Conservation (phyloP, 2,113 vertebrate species). For the Phocoena sinus region DNA sequence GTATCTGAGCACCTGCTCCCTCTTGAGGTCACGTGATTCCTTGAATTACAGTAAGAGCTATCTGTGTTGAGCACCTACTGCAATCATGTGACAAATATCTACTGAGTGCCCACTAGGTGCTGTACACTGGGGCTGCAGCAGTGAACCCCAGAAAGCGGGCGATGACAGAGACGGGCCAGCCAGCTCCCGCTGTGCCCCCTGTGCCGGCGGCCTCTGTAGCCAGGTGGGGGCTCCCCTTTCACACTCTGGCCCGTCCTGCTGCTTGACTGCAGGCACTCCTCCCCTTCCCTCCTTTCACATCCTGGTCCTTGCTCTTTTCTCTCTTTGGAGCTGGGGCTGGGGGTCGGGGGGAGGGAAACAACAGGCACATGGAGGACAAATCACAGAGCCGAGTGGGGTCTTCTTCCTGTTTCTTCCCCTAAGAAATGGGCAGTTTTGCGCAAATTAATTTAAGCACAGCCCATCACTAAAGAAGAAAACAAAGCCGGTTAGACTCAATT, state of each 20-base stretch:
- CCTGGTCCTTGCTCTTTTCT: background rate
- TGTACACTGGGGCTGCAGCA: too few species aligned
- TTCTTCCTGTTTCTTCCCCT: background rate
- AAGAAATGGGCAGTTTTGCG: constrained; percentile 48
- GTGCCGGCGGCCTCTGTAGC: background rate
- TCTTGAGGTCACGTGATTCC: background rate
- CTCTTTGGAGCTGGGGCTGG: background rate
- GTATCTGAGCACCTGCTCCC: background rate
- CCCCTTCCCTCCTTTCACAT: background rate
- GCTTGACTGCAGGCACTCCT: accelerated
- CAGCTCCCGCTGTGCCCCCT: accelerated
- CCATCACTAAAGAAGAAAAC: too few species aligned
- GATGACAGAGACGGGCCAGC: accelerated
- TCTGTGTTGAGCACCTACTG: background rate
- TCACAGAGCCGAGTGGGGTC: background rate
- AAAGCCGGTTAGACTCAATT: constrained; percentile 60
- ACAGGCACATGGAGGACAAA: background rate
- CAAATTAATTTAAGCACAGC: constrained; percentile 68
- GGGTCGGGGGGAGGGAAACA: accelerated
- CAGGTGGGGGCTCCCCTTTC: accelerated
- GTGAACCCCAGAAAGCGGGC: background rate
- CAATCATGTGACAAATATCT: background rate
- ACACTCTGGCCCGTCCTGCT: accelerated
- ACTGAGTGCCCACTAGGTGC: too few species aligned
- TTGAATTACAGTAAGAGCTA: background rate